A percentile compares a stretch with the other conserved stretches of the same genome.
Evolutionary conservation across 2,888 invertebrate species (phyloP).

Genomic region (Spodoptera exigua): DNA sequence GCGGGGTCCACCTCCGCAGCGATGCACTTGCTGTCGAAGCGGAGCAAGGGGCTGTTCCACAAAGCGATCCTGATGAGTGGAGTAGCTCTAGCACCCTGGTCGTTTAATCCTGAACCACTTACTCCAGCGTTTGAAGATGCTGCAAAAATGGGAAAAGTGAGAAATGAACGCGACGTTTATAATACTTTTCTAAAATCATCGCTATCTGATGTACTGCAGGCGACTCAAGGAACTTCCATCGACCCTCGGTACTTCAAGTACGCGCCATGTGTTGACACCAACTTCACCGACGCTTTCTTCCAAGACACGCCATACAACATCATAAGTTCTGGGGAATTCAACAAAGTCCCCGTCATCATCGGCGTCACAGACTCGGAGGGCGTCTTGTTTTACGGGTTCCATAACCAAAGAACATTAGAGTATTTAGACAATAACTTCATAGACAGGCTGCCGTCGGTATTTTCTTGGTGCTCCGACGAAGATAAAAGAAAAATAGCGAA

Average conservation of each 20-base stretch:
- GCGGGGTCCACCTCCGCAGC: slow-evolving; percentile 80
- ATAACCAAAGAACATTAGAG: slow-evolving; percentile 66
- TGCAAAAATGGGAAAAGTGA: slow-evolving; percentile 66
- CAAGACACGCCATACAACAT: slow-evolving; percentile 76
- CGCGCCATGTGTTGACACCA: slow-evolving; percentile 76
- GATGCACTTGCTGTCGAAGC: slow-evolving; percentile 77
- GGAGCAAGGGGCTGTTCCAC: slow-evolving; percentile 79
- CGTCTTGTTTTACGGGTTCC: slow-evolving; percentile 77
- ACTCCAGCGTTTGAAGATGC: slow-evolving; percentile 73
- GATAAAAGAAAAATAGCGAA: slow-evolving; percentile 68
- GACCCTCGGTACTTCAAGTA: slow-evolving; percentile 80
- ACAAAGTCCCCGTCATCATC: slow-evolving; percentile 78
- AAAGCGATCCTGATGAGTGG: slow-evolving; percentile 82
- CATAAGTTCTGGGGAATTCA: slow-evolving; percentile 75
- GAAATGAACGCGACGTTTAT: slow-evolving; percentile 66
- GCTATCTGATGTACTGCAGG: slow-evolving; percentile 66
- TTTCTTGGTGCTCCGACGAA: slow-evolving; percentile 74
- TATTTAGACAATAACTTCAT: slow-evolving; percentile 73
- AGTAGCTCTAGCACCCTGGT: slow-evolving; percentile 77
- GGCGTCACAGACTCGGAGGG: slow-evolving; percentile 78
- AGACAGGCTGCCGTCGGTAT: slow-evolving; percentile 77
- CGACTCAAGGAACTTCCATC: slow-evolving; percentile 71
- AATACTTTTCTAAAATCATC: slow-evolving; percentile 69
- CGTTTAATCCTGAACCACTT: slow-evolving; percentile 75
- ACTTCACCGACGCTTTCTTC: slow-evolving; percentile 77